Evolutionary conservation across 2,888 invertebrate species (phyloP).

Genomic region (Tribolium freemani): DNA sequence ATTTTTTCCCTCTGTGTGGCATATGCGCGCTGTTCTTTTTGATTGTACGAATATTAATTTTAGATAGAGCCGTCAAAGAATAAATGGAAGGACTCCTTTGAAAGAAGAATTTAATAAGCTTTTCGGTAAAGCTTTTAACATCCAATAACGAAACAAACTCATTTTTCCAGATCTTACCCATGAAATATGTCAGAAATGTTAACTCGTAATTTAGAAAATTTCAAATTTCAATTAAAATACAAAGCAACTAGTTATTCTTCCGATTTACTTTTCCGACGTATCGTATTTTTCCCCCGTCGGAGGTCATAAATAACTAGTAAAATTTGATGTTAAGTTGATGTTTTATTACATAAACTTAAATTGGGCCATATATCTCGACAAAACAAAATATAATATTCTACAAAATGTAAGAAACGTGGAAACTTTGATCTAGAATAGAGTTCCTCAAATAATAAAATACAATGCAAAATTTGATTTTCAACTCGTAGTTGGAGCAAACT

Average conservation of each 20-base stretch:
- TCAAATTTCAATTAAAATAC: neutral
- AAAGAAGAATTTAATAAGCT: slow-evolving; percentile 42
- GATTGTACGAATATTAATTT: slow-evolving; percentile 41
- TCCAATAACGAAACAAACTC: slow-evolving; percentile 30
- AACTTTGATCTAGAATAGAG: neutral
- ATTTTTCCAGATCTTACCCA: slow-evolving; percentile 16
- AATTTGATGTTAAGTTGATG: slow-evolving; percentile 17
- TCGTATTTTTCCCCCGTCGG: neutral
- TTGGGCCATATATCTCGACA: slow-evolving; percentile 5
- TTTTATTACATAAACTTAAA: slow-evolving; percentile 14
- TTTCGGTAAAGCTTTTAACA: slow-evolving; percentile 27
- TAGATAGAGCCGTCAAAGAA: slow-evolving; percentile 35
- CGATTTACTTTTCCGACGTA: neutral
- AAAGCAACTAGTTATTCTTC: neutral
- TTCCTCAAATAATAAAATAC: neutral
- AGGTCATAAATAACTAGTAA: slow-evolving; percentile 2
- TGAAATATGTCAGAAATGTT: slow-evolving; percentile 3
- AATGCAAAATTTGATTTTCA: neutral
- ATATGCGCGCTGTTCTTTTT: slow-evolving; percentile 11
- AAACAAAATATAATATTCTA: neutral
- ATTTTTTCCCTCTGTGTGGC: neutral
- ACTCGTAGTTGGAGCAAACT: neutral
- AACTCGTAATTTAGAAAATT: neutral
- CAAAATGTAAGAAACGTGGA: neutral
- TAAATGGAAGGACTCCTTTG: slow-evolving; percentile 29